phyloP scores from a whole-genome alignment of 2,113 vertebrate species.

The Drymodes brunneopygia region DNA sequence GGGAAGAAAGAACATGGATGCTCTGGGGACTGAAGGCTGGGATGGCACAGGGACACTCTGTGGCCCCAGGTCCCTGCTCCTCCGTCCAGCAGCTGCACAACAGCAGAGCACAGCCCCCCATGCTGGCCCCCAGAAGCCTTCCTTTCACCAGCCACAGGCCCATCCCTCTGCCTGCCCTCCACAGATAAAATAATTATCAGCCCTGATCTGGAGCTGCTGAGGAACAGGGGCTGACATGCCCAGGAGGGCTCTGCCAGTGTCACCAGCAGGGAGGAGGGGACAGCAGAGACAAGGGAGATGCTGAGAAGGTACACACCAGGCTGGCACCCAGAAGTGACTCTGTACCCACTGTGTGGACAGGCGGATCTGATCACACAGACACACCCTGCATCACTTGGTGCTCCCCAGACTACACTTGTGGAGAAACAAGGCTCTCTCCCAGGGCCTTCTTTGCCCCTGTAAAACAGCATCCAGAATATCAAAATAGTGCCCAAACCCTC shows the following conservation, averaged over 20 bases:
- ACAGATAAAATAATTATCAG: background rate
- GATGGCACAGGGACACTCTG: background rate
- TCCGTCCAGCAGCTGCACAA: background rate
- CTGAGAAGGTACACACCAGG: background rate
- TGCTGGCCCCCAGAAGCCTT: background rate
- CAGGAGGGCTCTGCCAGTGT: background rate
- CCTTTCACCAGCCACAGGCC: no score
- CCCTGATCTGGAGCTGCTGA: background rate
- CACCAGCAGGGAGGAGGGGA: background rate
- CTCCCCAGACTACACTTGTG: fast-evolving
- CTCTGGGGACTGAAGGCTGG: background rate
- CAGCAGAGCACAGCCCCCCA: background rate
- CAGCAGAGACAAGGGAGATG: background rate
- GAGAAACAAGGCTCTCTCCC: background rate
- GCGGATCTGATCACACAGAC: background rate
- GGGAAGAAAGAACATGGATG: background rate
- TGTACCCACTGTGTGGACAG: background rate
- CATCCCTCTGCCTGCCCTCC: background rate
- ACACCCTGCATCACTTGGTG: fast-evolving
- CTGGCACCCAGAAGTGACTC: background rate
- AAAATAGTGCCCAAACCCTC: background rate
- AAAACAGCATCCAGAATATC: background rate
- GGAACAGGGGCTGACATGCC: fast-evolving
- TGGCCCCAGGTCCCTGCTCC: background rate
- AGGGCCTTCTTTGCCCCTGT: background rate